These are phyloP conservation scores for Thereva nobilitata DNA, from an alignment of 2,888 invertebrate species.

Conservation along the genomic window DNA sequence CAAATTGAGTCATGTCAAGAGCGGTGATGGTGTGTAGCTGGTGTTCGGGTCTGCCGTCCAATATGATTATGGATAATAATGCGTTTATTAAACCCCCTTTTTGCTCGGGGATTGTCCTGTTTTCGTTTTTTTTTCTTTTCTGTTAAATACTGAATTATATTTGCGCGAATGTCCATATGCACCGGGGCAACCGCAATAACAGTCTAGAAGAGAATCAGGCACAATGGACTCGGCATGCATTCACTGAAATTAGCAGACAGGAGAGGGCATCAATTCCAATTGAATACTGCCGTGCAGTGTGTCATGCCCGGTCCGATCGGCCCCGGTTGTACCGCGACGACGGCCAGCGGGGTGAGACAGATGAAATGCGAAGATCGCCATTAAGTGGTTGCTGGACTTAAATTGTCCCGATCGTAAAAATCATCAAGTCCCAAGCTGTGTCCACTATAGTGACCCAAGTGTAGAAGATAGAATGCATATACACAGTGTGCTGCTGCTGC, in stretches of 20 bases:
- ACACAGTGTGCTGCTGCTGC: neutral
- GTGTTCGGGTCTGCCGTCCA: neutral
- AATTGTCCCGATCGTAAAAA: constrained; percentile 9
- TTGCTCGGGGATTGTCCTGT: neutral
- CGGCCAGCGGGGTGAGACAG: neutral
- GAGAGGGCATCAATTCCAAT: constrained; percentile 27
- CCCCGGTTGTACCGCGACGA: neutral
- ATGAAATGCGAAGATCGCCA: constrained; percentile 1
- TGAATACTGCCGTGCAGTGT: constrained; percentile 6
- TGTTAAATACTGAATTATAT: constrained; percentile 4
- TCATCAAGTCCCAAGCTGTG: constrained; percentile 11
- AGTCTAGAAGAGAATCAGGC: neutral
- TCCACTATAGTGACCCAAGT: constrained; percentile 18
- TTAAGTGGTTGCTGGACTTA: constrained; percentile 10
- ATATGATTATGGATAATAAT: constrained; percentile 13
- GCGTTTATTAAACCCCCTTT: constrained; percentile 23
- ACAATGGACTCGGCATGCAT: constrained; percentile 17
- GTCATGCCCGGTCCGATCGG: too few species aligned
- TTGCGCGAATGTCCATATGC: constrained; percentile 8
- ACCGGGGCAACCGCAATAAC: neutral
- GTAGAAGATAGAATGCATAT: neutral
- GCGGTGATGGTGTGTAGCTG: too few species aligned
- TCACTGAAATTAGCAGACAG: constrained; percentile 6
- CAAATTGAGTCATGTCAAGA: too few species aligned
- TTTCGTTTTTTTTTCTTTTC: constrained; percentile 2